phyloP scores from a whole-genome alignment of 1,140 invertebrate genomes.

The Rhopalosiphum padi region DNA sequence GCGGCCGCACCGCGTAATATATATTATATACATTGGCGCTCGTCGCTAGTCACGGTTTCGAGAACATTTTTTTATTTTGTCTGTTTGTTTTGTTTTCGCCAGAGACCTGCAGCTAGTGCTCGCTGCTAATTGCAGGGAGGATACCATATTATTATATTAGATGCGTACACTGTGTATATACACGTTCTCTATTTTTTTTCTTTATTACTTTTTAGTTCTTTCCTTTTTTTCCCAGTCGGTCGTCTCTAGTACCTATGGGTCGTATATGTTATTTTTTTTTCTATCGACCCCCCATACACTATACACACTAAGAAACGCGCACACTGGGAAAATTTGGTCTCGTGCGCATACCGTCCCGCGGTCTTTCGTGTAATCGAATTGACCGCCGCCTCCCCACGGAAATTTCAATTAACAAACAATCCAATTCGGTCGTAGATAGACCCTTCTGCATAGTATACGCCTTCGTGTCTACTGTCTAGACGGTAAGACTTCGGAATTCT shows the following conservation, averaged over 20 bases:
- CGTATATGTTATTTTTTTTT: not conserved
- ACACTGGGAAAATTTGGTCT: not conserved
- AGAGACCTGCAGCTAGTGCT: constrained; percentile 25
- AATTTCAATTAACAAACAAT: constrained; percentile 50
- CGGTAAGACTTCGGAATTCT: constrained; percentile 4
- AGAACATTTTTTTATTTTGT: constrained; percentile 50
- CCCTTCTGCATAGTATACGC: not conserved
- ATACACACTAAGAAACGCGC: not conserved
- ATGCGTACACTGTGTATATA: not conserved
- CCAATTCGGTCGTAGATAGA: not conserved
- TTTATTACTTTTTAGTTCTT: constrained; percentile 12
- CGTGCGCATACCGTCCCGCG: not conserved
- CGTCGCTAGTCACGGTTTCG: constrained; percentile 47
- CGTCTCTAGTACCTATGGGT: not conserved
- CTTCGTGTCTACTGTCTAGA: not conserved
- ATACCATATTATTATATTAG: constrained; percentile 56
- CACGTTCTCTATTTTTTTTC: not conserved
- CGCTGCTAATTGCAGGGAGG: constrained; percentile 56
- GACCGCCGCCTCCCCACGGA: constrained; percentile 7
- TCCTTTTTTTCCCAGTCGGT: constrained; percentile 7
- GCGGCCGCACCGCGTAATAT: not conserved
- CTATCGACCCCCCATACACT: not conserved
- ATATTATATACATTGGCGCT: constrained; percentile 19
- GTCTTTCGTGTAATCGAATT: constrained; percentile 39
- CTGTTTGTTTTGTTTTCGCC: constrained; percentile 57